phyloP scores from a whole-genome alignment of 2,113 vertebrate genomes.

The Puffinus mauretanicus region DNA sequence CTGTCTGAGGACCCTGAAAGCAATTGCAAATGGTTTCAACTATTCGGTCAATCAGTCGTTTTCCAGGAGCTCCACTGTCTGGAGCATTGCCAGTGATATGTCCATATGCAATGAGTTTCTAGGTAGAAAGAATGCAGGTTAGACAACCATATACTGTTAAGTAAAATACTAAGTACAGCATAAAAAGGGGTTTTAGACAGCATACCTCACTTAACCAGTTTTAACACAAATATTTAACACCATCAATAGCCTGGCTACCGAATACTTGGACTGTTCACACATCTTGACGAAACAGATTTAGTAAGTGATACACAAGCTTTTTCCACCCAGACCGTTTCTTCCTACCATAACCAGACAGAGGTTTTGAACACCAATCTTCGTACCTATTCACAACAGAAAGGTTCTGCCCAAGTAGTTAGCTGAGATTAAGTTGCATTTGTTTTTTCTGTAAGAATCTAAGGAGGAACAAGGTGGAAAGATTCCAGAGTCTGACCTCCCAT shows the following conservation, averaged over 20 bases:
- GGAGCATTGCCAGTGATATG: conserved; percentile 97
- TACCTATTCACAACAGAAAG: neutral
- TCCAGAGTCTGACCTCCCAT: neutral
- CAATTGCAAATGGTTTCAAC: conserved; percentile 94
- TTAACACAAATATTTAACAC: neutral
- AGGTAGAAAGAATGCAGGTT: conserved; percentile 38
- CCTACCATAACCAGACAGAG: neutral
- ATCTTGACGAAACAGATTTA: neutral
- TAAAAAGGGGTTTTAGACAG: neutral
- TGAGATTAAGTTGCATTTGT: neutral
- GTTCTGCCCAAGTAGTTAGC: neutral
- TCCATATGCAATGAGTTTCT: conserved; percentile 97
- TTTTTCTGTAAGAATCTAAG: neutral
- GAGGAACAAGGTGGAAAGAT: neutral
- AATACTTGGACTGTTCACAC: neutral
- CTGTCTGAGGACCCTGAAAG: conserved; percentile 95
- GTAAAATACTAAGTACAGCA: neutral
- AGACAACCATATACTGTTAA: neutral
- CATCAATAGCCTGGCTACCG: neutral
- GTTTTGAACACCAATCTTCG: neutral
- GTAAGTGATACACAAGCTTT: neutral
- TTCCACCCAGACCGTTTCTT: neutral
- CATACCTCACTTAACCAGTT: neutral
- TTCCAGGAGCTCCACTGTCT: conserved; percentile 86
- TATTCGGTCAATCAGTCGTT: conserved; percentile 93